phyloP scores from a whole-genome alignment of 2,888 invertebrate species.

The Eumerus sabulonum region DNA sequence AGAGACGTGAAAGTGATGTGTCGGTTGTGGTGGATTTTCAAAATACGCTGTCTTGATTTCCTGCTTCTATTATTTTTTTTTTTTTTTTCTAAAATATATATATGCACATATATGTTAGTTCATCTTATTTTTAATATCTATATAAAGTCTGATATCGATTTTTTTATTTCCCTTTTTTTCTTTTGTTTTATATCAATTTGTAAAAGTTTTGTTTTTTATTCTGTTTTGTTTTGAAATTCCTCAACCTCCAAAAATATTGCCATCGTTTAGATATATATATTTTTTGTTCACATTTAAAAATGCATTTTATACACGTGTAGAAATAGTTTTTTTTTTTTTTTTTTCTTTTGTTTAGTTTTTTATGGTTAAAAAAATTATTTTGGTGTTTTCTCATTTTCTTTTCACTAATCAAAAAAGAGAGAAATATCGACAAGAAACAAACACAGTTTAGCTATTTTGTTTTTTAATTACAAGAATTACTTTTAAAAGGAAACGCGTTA shows the following conservation, averaged over 20 bases:
- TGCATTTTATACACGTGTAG: slow-evolving; percentile 56
- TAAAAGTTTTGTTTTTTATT: slow-evolving; percentile 55
- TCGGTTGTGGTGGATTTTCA: slow-evolving; percentile 45
- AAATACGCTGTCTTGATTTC: slow-evolving; percentile 46
- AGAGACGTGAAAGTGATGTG: slow-evolving; percentile 40
- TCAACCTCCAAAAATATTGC: slow-evolving; percentile 75
- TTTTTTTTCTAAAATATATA: slow-evolving; percentile 55
- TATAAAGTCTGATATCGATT: slow-evolving; percentile 64
- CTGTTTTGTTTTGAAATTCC: slow-evolving; percentile 68
- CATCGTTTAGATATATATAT: slow-evolving; percentile 70
- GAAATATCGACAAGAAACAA: slow-evolving; percentile 39
- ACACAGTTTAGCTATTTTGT: slow-evolving; percentile 58
- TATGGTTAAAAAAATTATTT: slow-evolving; percentile 56
- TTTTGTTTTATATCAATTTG: slow-evolving; percentile 56
- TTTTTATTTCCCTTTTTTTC: slow-evolving; percentile 30
- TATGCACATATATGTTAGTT: slow-evolving; percentile 56
- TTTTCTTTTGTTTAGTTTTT: slow-evolving; percentile 29
- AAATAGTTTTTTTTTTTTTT: slow-evolving; percentile 45
- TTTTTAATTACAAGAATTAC: slow-evolving; percentile 41
- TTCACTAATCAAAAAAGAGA: slow-evolving; percentile 62
- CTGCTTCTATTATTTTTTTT: slow-evolving; percentile 35
- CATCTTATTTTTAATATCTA: slow-evolving; percentile 59
- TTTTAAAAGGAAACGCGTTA: slow-evolving; percentile 53
- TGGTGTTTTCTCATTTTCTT: slow-evolving; percentile 59
- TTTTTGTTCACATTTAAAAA: slow-evolving; percentile 60